A percentile compares a stretch with the other conserved stretches of the same genome.
Conservation (phyloP, 2,113 vertebrate genomes). For the Jaculus jaculus region DNA sequence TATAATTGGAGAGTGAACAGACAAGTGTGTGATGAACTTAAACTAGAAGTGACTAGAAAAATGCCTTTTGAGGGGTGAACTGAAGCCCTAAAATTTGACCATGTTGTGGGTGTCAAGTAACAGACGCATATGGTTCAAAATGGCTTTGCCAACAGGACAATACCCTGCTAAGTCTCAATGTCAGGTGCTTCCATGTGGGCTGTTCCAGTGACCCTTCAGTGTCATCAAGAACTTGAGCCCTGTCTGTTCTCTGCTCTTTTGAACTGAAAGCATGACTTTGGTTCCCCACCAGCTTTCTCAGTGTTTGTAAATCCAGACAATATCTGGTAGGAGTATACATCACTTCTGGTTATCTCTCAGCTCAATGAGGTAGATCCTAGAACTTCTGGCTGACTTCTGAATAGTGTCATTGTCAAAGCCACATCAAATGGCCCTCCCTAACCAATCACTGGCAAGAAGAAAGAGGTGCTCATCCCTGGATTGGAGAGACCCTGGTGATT, state of each 20-base stretch:
- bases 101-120: neutral
- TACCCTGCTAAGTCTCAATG: neutral
- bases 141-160: neutral
- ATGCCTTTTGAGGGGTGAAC: no score
- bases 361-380: neutral
- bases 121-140: no score
- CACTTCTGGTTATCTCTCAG: fast-evolving
- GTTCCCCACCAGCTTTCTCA: fast-evolving
- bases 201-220: no score
- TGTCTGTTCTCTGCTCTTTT: neutral
- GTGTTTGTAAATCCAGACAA: neutral
- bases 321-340: no score
- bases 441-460: neutral
- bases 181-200: neutral
- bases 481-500: neutral
- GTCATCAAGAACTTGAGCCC: neutral
- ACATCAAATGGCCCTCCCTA: neutral
- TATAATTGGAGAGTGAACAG: neutral
- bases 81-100: no score
- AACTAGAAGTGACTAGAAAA: neutral
- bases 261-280: neutral
- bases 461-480: neutral
- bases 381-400: neutral
- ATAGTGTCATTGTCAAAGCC: neutral
- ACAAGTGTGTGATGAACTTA: neutral